A percentile compares a stretch with the other conserved stretches of the same genome.
Conservation (phyloP, 2,797 vertebrate genomes). For the Etheostoma perlongum region DNA sequence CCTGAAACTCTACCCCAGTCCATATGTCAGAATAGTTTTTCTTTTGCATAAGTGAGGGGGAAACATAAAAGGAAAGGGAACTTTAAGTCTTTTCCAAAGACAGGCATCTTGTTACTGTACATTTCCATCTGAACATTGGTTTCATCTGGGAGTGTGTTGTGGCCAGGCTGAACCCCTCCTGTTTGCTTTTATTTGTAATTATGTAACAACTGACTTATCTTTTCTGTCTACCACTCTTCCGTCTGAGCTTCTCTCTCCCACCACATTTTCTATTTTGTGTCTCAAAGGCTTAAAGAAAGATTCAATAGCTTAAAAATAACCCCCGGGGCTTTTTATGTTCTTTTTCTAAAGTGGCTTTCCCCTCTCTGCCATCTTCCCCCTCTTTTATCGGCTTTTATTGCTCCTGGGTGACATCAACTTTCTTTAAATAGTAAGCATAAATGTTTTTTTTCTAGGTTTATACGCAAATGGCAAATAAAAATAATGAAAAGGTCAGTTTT, state of each 20-base stretch:
- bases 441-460: conserved; percentile 5
- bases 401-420: conserved; percentile 31
- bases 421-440: conserved; percentile 25
- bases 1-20: conserved; percentile 48
- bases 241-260: background rate
- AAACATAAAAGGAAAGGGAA: conserved; percentile 13
- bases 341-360: conserved; percentile 20
- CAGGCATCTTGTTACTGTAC: conserved; percentile 27
- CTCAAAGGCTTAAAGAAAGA: conserved; percentile 13
- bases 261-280: conserved; percentile 35
- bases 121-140: conserved; percentile 48
- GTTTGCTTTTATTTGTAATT: conserved; percentile 21
- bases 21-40: conserved; percentile 27
- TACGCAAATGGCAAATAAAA: conserved; percentile 17
- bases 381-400: conserved; percentile 10
- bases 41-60: background rate
- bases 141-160: conserved; percentile 30
- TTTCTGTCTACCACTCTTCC: conserved; percentile 27
- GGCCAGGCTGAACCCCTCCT: background rate
- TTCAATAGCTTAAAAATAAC: conserved; percentile 6
- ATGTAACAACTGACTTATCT: conserved; percentile 18
- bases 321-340: background rate
- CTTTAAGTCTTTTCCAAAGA: conserved; percentile 21
- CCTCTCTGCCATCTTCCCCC: background rate
- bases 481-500: conserved; percentile 15